Conservation (phyloP, 2,888 invertebrate genomes). For the Pammene aurita region DNA sequence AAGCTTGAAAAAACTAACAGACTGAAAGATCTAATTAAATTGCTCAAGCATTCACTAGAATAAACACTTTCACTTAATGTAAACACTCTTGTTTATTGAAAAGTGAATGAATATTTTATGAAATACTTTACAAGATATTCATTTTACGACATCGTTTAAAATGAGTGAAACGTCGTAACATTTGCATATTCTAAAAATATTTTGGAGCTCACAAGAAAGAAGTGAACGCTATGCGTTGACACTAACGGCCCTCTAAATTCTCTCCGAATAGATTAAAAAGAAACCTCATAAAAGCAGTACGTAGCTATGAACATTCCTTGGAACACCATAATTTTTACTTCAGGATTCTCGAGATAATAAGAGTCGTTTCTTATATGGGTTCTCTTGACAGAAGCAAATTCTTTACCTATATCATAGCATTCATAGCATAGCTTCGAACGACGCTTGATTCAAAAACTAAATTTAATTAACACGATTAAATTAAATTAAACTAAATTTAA, state of each 20-base stretch:
- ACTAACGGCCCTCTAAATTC: slow-evolving; percentile 65
- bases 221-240: slow-evolving; percentile 59
- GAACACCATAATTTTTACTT: slow-evolving; percentile 33
- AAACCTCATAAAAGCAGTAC: slow-evolving; percentile 56
- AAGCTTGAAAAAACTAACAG: not conserved
- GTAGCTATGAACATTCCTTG: slow-evolving; percentile 46
- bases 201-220: slow-evolving; percentile 54
- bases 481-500: no score
- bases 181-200: slow-evolving; percentile 54
- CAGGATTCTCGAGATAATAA: slow-evolving; percentile 38
- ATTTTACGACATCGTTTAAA: slow-evolving; percentile 36
- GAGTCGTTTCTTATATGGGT: slow-evolving; percentile 3
- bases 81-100: slow-evolving; percentile 32
- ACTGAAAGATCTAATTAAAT: slow-evolving; percentile 21
- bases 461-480: no score
- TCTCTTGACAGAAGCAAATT: no score
- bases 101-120: slow-evolving; percentile 33
- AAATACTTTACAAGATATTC: slow-evolving; percentile 29
- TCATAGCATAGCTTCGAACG: no score
- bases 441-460: no score
- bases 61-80: slow-evolving; percentile 14
- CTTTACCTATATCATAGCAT: no score
- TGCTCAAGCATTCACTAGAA: slow-evolving; percentile 11
- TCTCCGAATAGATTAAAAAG: slow-evolving; percentile 62
- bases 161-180: slow-evolving; percentile 51